phyloP scores from a whole-genome alignment of 1,140 invertebrate species.

The Xylocopa sonorina region DNA sequence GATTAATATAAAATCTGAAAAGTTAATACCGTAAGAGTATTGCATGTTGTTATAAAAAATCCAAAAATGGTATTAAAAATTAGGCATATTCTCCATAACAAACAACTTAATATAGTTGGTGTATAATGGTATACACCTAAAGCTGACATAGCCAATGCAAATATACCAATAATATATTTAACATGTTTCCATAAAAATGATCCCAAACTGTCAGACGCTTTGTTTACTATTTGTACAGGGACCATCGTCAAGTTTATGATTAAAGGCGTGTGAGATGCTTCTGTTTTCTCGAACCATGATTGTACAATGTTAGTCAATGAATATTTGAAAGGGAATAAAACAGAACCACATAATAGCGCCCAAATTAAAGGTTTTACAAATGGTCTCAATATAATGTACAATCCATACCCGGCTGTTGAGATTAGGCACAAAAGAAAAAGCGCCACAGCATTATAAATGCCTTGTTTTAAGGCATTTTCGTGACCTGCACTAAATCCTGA shows the following conservation, averaged over 20 bases:
- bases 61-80: conserved; percentile 76
- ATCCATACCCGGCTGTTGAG: conserved; percentile 87
- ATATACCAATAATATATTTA: conserved; percentile 82
- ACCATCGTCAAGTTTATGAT: conserved; percentile 87
- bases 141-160: conserved; percentile 67
- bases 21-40: conserved; percentile 79
- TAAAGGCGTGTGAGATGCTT: conserved; percentile 84
- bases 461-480: conserved; percentile 93
- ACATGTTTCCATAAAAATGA: conserved; percentile 84
- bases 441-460: conserved; percentile 92
- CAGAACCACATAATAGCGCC: conserved; percentile 95
- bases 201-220: conserved; percentile 88
- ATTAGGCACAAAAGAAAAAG: conserved; percentile 86
- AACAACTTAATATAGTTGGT: conserved; percentile 81
- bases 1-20: background rate
- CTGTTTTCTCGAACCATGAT: conserved; percentile 87
- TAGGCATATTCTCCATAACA: conserved; percentile 79
- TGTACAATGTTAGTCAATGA: conserved; percentile 87
- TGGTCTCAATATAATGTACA: conserved; percentile 93
- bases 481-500: conserved; percentile 76
- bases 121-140: conserved; percentile 81
- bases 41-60: conserved; percentile 80
- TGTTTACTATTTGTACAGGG: conserved; percentile 88
- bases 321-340: conserved; percentile 94
- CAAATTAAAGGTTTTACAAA: conserved; percentile 96